Conservation (phyloP, 2,113 vertebrate genomes). For the Otolemur garnettii region DNA sequence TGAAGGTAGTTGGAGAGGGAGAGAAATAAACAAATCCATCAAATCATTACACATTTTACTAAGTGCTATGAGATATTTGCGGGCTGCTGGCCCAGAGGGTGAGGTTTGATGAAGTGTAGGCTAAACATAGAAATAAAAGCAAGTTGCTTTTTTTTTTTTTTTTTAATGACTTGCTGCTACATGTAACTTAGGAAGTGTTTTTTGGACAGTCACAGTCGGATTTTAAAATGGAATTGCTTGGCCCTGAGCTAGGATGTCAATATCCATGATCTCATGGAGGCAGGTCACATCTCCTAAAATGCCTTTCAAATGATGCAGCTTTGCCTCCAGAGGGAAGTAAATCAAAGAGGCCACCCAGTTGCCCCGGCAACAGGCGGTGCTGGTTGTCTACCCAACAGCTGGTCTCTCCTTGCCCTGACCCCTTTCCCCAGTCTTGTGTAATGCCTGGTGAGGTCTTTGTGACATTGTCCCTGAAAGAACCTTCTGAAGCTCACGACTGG, state of each 20-base stretch:
- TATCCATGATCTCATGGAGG: conserved; percentile 60
- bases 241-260: background rate
- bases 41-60: conserved; percentile 27
- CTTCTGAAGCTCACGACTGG: background rate
- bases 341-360: background rate
- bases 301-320: conserved; percentile 41
- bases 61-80: conserved; percentile 64
- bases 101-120: conserved; percentile 48
- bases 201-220: conserved; percentile 25
- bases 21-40: conserved; percentile 35
- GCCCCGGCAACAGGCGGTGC: background rate
- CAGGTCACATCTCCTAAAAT: background rate
- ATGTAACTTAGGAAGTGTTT: conserved; percentile 57
- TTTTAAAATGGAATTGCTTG: conserved; percentile 46
- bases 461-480: background rate
- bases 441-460: background rate
- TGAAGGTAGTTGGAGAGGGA: conserved; percentile 46
- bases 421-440: background rate
- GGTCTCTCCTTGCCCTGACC: background rate
- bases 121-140: conserved; percentile 75
- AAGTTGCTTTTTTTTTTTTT: conserved; percentile 51
- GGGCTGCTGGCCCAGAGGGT: conserved; percentile 68
- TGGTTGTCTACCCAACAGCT: background rate
- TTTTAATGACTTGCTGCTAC: conserved; percentile 58
- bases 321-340: conserved; percentile 20